Evolutionary conservation across 2,113 vertebrate species (phyloP), one percentile per base, ranked within the genome.

Genomic region (Dipodomys stephensi): DNA sequence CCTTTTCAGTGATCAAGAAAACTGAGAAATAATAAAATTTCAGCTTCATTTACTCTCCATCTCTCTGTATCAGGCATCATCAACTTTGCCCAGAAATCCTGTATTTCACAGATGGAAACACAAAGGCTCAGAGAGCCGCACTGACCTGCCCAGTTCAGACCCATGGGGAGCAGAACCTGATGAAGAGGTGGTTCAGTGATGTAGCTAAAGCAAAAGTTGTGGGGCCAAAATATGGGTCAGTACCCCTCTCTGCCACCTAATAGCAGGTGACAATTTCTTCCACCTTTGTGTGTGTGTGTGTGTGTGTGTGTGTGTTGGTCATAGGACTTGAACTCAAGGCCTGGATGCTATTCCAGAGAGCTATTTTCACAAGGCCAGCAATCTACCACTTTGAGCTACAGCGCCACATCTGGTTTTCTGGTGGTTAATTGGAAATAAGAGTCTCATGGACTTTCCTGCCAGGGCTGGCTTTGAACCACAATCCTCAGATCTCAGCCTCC

Each of bases 41-140:
- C n/a, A 78, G 53, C 49, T 69, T 49, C 60, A 39, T 44, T 60
- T 67, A 64, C 65, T 73, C 2, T 78, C 79, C 71, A 12, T 30
- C 57, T 78, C 0, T 39, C 22, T 62, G 11, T 53, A 46, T 3
- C 64, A 32, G 6, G 62, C 4, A 82, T 23, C 62, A 32, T 85
- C 53, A 69, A 30, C 46, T 82, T 53, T 91, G 67, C 30, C 23
- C 91, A 91, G 73, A 86, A 95, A 57, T 20, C 22, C 62, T 72
- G 39, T 39, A 39, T 18, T 80, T 80, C 84, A 64, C 5, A 62
- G 44, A 60, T 27, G 6, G 77, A 30, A 62, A 88, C 89, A 76
- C 15, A 30, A 68, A 90, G 53, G 57, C 73, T 35, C 30, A 53
- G 57, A 60, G 32, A 71, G 13, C 60, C 12, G 32, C 16, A 22